Percentiles rank a stretch among this genome's conserved stretches.
These are phyloP conservation scores for Piaya cayana DNA, from an alignment of 2,113 vertebrate genomes.

Conservation along the genomic window DNA sequence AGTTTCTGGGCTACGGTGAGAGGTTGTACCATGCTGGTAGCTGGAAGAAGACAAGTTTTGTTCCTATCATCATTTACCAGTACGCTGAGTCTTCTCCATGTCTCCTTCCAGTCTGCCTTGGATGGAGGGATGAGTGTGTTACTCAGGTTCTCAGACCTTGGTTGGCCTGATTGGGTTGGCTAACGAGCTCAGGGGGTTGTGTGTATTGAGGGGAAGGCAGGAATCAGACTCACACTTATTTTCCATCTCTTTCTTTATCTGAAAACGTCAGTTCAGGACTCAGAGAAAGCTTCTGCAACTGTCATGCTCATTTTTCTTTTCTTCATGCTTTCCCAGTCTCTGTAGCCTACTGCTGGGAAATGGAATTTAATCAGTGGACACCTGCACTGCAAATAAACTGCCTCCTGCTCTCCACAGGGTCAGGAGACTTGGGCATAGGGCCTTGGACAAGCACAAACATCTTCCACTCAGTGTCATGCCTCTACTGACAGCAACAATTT, in stretches of 20 bases:
- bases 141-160: not conserved
- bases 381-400: constrained; percentile 27
- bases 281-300: not conserved
- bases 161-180: too few species aligned
- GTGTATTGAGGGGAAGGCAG: not conserved
- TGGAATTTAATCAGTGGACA: constrained; percentile 33
- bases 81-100: not conserved
- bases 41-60: not conserved
- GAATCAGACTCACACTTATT: not conserved
- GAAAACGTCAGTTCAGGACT: not conserved
- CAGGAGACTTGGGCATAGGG: not conserved
- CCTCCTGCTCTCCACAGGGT: not conserved
- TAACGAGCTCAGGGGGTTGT: not conserved
- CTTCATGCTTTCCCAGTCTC: not conserved
- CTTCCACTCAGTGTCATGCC: not conserved
- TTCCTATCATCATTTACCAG: not conserved
- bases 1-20: not conserved
- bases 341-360: constrained; percentile 6
- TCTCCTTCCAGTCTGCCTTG: not conserved
- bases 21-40: fast-evolving
- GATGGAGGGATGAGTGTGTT: not conserved
- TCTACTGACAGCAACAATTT: constrained; percentile 30
- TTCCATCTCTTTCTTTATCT: not conserved
- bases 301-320: not conserved
- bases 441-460: not conserved